A percentile compares a stretch with the other conserved stretches of the same genome.
Conservation (phyloP, 2,113 vertebrate species). For the Myrmecophaga tridactyla region DNA sequence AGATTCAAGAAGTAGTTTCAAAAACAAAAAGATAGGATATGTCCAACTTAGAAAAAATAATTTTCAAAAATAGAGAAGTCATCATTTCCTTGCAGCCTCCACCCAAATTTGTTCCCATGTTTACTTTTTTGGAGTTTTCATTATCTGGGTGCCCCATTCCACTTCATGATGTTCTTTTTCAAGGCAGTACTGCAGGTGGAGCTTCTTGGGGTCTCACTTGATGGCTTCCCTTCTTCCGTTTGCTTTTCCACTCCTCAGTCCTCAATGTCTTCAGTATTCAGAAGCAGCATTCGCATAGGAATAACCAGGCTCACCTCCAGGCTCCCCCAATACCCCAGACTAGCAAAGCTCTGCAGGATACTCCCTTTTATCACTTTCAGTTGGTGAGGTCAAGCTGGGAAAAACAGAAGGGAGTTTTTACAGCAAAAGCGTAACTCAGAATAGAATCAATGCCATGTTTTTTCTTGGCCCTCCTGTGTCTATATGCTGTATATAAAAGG, state of each 20-base stretch:
- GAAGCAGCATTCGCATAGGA: conserved; percentile 35
- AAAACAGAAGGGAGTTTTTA: not conserved
- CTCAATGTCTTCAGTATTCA: conserved; percentile 11
- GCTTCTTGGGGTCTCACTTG: not conserved
- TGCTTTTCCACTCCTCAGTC: not conserved
- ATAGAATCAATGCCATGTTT: not conserved
- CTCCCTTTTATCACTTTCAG: not conserved
- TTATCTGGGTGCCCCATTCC: no score
- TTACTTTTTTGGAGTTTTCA: not conserved
- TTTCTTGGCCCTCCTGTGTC: not conserved
- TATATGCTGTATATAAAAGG: not conserved
- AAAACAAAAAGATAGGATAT: not conserved
- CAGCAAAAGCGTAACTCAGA: not conserved
- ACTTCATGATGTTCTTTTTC: not conserved
- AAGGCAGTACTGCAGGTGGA: not conserved
- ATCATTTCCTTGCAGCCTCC: not conserved
- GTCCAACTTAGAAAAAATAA: not conserved
- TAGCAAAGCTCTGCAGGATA: not conserved
- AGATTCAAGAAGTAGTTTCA: not conserved
- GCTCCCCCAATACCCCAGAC: not conserved
- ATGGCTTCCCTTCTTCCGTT: not conserved
- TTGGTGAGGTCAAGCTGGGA: not conserved
- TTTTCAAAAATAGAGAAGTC: not conserved
- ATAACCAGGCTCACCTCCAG: not conserved
- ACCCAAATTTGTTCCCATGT: not conserved